These are phyloP conservation scores for Lepidocolaptes lacrymiger DNA, from an alignment of 2,797 vertebrate species.

Conservation along the genomic window DNA sequence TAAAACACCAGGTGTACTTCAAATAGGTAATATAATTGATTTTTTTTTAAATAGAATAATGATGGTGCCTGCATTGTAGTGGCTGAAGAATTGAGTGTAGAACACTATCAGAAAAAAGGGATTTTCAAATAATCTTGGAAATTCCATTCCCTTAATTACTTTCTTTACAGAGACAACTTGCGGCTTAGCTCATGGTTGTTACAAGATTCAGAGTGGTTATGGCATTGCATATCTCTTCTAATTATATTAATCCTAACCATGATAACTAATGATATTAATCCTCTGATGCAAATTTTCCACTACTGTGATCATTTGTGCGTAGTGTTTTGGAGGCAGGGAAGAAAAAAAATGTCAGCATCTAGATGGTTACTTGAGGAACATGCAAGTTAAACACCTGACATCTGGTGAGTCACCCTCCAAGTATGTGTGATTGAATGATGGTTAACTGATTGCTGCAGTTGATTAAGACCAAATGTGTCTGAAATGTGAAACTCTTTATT, in stretches of 20 bases:
- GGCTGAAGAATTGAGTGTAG: neutral
- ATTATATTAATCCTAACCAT: neutral
- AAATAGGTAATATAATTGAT: neutral
- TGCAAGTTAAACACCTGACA: constrained; percentile 17
- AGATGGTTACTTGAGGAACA: constrained; percentile 27
- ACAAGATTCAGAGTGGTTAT: neutral
- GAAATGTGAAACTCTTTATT: neutral
- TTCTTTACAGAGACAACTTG: neutral
- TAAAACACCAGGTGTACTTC: neutral
- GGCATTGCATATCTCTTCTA: neutral
- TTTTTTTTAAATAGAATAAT: neutral
- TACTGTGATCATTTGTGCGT: neutral
- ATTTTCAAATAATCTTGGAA: neutral
- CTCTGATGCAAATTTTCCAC: constrained; percentile 6
- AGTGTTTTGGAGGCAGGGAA: neutral
- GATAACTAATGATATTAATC: neutral
- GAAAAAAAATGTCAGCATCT: neutral
- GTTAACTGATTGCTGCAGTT: constrained; percentile 22
- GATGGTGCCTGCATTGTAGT: neutral
- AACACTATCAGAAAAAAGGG: neutral
- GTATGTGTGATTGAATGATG: constrained; percentile 15
- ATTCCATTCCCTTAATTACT: neutral
- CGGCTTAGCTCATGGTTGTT: neutral
- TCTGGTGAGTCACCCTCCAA: constrained; percentile 33
- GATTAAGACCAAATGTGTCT: constrained; percentile 19